Conservation (phyloP, 2,113 vertebrate genomes). For the Amphiprion percula region DNA sequence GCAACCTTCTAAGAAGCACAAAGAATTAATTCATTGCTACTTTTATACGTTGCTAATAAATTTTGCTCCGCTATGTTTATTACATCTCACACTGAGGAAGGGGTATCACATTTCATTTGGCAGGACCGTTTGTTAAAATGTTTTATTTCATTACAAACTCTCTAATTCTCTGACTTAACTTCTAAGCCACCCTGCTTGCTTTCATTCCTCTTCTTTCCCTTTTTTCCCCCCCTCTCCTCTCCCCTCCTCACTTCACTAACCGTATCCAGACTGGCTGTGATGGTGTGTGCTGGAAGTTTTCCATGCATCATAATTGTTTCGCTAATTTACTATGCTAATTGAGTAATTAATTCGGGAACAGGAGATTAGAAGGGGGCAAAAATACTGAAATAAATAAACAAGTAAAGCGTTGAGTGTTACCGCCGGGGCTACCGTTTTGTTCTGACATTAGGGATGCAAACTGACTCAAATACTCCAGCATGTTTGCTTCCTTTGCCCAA, state of each 20-base stretch:
- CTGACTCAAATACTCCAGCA: slow-evolving; percentile 75
- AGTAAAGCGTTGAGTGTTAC: slow-evolving; percentile 83
- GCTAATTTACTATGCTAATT: slow-evolving; percentile 90
- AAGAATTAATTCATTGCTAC: slow-evolving; percentile 80
- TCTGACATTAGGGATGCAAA: slow-evolving; percentile 86
- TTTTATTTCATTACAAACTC: slow-evolving; percentile 80
- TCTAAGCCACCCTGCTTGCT: slow-evolving; percentile 73
- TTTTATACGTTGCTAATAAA: slow-evolving; percentile 83
- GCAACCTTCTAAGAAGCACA: slow-evolving; percentile 62
- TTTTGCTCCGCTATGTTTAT: slow-evolving; percentile 77
- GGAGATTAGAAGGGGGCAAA: slow-evolving; percentile 85
- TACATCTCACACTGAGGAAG: slow-evolving; percentile 78
- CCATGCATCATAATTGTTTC: slow-evolving; percentile 89
- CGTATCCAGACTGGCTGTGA: slow-evolving; percentile 73
- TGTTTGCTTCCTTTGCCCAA: slow-evolving; percentile 80
- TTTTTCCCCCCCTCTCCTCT: background rate
- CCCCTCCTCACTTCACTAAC: slow-evolving; percentile 57
- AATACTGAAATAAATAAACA: slow-evolving; percentile 85
- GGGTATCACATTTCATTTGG: slow-evolving; percentile 77
- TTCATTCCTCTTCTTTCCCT: slow-evolving; percentile 33
- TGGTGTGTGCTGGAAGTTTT: slow-evolving; percentile 84
- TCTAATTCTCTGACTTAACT: slow-evolving; percentile 73
- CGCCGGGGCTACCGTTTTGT: slow-evolving; percentile 82
- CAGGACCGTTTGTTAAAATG: slow-evolving; percentile 82
- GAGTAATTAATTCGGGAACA: slow-evolving; percentile 88